Evolutionary conservation across 2,888 invertebrate species (phyloP), one percentile per base, ranked within the genome.

Genomic region (Drosophila meridionalis): DNA sequence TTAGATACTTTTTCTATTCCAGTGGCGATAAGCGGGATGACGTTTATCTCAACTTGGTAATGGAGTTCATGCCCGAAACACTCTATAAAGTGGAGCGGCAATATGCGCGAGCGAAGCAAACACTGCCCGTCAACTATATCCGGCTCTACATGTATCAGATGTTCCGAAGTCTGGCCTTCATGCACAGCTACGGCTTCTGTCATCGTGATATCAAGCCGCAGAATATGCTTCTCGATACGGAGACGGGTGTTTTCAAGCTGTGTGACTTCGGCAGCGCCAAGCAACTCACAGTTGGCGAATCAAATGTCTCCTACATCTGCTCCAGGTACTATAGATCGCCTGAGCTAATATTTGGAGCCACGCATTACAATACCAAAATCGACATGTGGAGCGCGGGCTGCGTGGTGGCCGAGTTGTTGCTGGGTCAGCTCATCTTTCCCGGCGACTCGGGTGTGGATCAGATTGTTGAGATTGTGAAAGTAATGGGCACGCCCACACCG

Each of bases 21-120:
- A 98, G 98, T 94, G 99, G 99, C 93, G 99, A 99, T 94, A 99
- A 99, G 97, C 99, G 99, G 94, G 99, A 99, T 94, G 99, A 99
- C 95, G 98, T 99, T 94, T 99, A 99, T 96, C 96, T 99, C 95
- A 99, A 99, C 95, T 95, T 99, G 95, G 99, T 99, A 94, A 96
- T 99, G 96, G 99, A 99, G 95, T 99, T 97, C 95, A 98, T 99
- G 94, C 99, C 99, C 79, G 99, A 99, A 95, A 99, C 99, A 89
- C 99, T 99, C 94, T 99, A 99, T 95, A 98, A 99, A 96, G 99
- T 99, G 92, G 99, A 99, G 92, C 96, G 99, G 94, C 99, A 99
- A 94, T 99, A 99, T 95, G 98, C 98, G 95, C 99, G 99, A 96
- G 97, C 97, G 94, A 99, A 99, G 95, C 99, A 99, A 95, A 98